Evolutionary conservation across 2,888 invertebrate species (phyloP), one percentile per base, ranked within the genome.

Genomic region (Acanthopleura granulata): DNA sequence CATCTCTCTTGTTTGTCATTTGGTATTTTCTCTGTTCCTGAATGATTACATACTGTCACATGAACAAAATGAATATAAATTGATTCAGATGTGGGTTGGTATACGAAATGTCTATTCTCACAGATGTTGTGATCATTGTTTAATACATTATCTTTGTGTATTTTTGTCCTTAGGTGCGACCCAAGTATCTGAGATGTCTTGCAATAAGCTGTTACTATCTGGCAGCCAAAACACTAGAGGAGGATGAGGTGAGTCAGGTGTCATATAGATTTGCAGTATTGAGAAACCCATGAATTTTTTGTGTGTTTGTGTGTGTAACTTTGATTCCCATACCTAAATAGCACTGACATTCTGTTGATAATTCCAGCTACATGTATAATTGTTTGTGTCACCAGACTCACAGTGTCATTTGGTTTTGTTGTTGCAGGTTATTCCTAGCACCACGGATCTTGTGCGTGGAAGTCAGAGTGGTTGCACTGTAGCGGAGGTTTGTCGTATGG

Each of bases 401-500:
- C n/a, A 40, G 40, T 40, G 40, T 40, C 4, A 6, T 70, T 50
- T 74, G n/a, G 72, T 62, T 49, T 62, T n/a, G 62, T 77, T 27
- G 25, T 73, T 78, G 18, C 83, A 91, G 91, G 86, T 88, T 76
- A 86, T 90, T 79, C 90, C 90, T 74, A 83, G 86, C 77, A 88
- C 89, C 22, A 80, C 82, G 81, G 89, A 90, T 81, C 85, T 91
- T 82, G 89, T 91, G 83, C 83, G 85, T 79, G 84, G 78, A 62
- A 89, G 89, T 78, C 82, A 95, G 90, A 95, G 95, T 86, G 94
- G 95, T 87, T 96, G 96, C 91, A 95, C 95, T 40, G 93, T 94
- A 73, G 94, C 95, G 84, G 97, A 97, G 92, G 93, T 97, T 86
- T 91, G 93, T 29, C 94, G 97, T 81, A 97, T 97, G 97, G 94